Base-by-base conservation (phyloP, 2,888 invertebrate genomes). In the Apotomis capreana region DNA sequence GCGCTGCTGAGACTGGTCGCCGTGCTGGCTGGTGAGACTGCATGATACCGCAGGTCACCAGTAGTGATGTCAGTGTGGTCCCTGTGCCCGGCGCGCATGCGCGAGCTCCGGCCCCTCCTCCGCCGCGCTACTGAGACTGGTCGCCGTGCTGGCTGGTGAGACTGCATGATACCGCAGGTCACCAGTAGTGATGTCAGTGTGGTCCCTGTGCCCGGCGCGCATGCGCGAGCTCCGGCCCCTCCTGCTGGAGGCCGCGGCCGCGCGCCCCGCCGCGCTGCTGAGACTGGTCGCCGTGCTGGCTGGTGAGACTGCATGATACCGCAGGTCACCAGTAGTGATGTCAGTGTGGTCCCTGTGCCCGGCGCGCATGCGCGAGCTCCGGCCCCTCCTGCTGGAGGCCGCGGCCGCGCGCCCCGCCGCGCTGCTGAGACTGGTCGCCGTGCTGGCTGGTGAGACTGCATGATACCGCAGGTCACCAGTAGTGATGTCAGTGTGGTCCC, bases 41-140 rank as follows among this genome's bases (percentile, higher is more conserved):
- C n/a, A n/a, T n/a, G n/a, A n/a, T n/a, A n/a, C n/a, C n/a, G 37
- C 79, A 82, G 80, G 9, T 49, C 60, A 0, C 73, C 80, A 0
- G 82, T 81, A 9, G 0, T 10, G 2, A 44, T 44, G 5, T 5
- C 67, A 0, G 81, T 81, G 70, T 80, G 80, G 0, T 74, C 77
- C 0, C 52, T 74, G 5, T 69, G 83, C 0, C 80, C 83, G 2
- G 73, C 81, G 9, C 77, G 86, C 0, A 73, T 86, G 10, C 81
- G 82, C 0, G 89, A 89, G 68, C 72, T 85, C 58, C 37, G 86
- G 9, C 82, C 83, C 0, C 88, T 87, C 64, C 70, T 85, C 88
- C 5, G 78, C 82, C 5, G 78, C 82, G 0, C 44, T 88, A n/a
- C 76, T 89, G 71, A 78, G 83, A n/a, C 81, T 84, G 0, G 73